Percentiles rank a stretch among this genome's conserved stretches.
Conservation (phyloP, 2,113 vertebrate genomes). For the Brienomyrus brachyistius region DNA sequence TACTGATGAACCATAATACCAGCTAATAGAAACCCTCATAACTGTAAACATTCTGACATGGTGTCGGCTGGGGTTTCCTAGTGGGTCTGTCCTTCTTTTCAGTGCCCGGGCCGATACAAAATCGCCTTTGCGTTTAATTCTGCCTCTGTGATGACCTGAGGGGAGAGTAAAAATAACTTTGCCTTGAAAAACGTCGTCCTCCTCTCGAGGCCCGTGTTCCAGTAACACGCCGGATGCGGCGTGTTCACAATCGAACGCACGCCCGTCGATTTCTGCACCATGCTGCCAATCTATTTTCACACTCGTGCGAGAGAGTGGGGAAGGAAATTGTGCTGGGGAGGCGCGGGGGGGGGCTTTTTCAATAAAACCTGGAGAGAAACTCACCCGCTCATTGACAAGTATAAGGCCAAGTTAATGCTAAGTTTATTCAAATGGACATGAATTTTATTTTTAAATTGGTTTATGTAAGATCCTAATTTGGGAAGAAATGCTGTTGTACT, state of each 20-base stretch:
- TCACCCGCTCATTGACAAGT: neutral
- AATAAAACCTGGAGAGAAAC: neutral
- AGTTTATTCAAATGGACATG: neutral
- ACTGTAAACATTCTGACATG: neutral
- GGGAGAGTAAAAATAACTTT: neutral
- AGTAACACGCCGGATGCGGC: neutral
- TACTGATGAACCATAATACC: neutral
- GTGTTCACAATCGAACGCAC: neutral
- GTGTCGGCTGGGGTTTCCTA: neutral
- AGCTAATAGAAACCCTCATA: neutral
- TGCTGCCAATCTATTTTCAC: neutral
- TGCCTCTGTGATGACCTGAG: neutral
- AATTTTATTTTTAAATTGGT: neutral
- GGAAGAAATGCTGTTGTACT: neutral
- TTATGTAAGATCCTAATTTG: neutral
- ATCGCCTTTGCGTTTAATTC: neutral
- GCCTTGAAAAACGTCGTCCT: neutral
- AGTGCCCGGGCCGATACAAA: neutral
- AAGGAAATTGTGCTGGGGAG: neutral
- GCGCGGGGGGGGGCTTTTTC: neutral
- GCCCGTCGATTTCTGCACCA: neutral
- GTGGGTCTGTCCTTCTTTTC: neutral
- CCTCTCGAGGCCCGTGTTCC: neutral
- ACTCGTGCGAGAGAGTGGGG: neutral
- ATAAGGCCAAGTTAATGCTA: neutral